Percentiles rank a stretch among this genome's conserved stretches.
Evolutionary conservation across 2,113 vertebrate species (phyloP).

Genomic region (rabbit (Oryctolagus cuniculus)): DNA sequence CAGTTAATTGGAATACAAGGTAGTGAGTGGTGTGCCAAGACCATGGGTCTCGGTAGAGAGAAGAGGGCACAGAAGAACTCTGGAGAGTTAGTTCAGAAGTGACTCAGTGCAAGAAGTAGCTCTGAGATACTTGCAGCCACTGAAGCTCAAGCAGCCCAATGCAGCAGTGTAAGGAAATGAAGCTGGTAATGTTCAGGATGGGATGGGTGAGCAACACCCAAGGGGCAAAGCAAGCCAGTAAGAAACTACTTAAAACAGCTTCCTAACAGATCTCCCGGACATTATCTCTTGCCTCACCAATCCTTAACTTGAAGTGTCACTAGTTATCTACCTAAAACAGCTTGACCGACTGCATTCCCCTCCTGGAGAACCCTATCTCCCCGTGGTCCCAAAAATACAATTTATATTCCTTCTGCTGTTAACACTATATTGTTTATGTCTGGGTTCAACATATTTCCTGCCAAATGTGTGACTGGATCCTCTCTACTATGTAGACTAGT

Average conservation of each 20-base stretch:
- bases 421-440: background rate
- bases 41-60: background rate
- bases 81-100: background rate
- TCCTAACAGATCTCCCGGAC: conserved; percentile 7
- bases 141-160: conserved; percentile 1
- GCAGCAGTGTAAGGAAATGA: background rate
- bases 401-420: conserved; percentile 9
- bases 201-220: background rate
- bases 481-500: background rate
- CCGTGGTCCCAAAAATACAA: conserved; percentile 16
- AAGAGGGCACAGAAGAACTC: background rate
- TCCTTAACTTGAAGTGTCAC: background rate
- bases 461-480: background rate
- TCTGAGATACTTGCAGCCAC: background rate
- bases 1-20: background rate
- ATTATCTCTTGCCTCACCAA: conserved; percentile 22
- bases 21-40: background rate
- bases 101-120: conserved; percentile 22
- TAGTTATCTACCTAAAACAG: conserved; percentile 54
- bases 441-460: background rate
- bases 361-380: background rate
- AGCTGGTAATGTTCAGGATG: background rate
- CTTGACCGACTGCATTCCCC: background rate
- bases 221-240: background rate
- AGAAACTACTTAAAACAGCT: conserved; percentile 35